Evolutionary conservation across 2,113 vertebrate genomes (phyloP).

Genomic region (Sus scrofa): DNA sequence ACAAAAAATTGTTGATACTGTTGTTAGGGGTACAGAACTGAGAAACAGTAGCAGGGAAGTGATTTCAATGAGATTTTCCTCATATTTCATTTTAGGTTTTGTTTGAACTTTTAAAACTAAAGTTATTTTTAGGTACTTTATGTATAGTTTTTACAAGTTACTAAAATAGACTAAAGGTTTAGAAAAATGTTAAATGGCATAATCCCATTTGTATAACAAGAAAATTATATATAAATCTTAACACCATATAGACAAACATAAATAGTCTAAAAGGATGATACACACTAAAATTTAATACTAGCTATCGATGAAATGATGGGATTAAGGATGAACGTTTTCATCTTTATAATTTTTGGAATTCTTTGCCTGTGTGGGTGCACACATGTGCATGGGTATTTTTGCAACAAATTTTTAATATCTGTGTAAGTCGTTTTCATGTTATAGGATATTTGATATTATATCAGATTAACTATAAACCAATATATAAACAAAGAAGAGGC

Average conservation of each 20-base stretch:
- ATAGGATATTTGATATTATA: background rate
- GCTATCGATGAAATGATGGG: background rate
- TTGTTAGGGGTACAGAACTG: background rate
- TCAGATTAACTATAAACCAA: background rate
- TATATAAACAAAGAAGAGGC: background rate
- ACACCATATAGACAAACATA: background rate
- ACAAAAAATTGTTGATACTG: background rate
- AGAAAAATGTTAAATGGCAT: constrained; percentile 10
- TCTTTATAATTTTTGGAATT: background rate
- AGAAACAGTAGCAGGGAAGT: background rate
- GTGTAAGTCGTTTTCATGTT: background rate
- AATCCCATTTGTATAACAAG: background rate
- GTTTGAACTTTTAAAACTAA: background rate
- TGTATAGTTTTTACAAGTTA: background rate
- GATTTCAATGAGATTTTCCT: background rate
- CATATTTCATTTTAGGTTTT: background rate
- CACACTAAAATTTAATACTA: background rate
- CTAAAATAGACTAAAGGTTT: background rate
- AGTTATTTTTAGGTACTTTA: background rate
- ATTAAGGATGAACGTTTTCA: background rate
- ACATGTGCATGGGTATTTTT: background rate
- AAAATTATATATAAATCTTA: background rate
- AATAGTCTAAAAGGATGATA: background rate
- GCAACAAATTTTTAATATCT: background rate
- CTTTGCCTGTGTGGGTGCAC: background rate